Evolutionary conservation across 37 sponge, comb jelly and placozoan species (phyloP).

Genomic region (Corticium candelabrum): DNA sequence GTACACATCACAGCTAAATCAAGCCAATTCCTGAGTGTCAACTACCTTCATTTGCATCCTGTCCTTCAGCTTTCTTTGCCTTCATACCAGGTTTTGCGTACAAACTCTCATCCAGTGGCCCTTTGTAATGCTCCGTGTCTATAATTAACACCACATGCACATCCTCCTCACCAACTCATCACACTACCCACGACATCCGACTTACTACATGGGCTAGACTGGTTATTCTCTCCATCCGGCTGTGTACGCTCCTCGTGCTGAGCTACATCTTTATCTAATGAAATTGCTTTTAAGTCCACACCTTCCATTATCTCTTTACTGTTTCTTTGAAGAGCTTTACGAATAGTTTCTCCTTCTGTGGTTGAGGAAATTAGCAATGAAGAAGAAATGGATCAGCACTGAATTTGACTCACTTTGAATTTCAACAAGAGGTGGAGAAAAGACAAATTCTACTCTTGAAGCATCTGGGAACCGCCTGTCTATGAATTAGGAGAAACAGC

Average conservation of each 20-base stretch:
- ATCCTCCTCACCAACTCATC: too few species aligned
- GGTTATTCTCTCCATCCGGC: constrained; percentile 7
- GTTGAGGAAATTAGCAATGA: not conserved
- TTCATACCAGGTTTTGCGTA: too few species aligned
- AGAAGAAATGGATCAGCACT: too few species aligned
- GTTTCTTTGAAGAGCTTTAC: not conserved
- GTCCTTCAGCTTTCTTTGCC: too few species aligned
- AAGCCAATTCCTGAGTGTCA: too few species aligned
- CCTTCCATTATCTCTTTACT: constrained; percentile 6
- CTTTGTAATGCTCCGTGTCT: not conserved
- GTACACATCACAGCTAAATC: too few species aligned
- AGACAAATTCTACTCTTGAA: constrained; percentile 65
- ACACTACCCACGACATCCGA: too few species aligned
- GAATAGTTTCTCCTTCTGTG: not conserved
- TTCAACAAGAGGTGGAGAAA: constrained; percentile 13
- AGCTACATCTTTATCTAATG: too few species aligned
- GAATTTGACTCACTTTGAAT: not conserved
- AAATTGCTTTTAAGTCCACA: too few species aligned
- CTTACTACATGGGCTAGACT: too few species aligned
- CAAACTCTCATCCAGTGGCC: not conserved
- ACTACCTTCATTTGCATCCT: too few species aligned
- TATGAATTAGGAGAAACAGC: too few species aligned
- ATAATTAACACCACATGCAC: constrained; percentile 7
- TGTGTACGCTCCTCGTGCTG: not conserved
- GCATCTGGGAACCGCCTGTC: constrained; percentile 70